Evolutionary conservation across 2,113 vertebrate species (phyloP), one percentile per base, ranked within the genome.

Genomic region (Chamaea fasciata): DNA sequence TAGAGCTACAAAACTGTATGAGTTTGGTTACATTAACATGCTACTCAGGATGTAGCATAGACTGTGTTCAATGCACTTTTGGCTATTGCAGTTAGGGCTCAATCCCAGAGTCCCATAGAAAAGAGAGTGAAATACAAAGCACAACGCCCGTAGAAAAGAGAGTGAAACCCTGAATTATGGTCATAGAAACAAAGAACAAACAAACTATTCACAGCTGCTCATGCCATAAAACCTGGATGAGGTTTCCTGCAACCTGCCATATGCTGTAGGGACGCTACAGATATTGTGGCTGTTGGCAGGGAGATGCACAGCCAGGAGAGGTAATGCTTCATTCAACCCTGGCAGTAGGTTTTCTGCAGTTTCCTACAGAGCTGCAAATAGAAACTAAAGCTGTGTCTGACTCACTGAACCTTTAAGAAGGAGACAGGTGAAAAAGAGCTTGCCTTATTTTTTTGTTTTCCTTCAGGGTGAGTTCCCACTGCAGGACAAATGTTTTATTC

Each of bases 351-450:
- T 94, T 95, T 79, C 82, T 90, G 68, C 57, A 90, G 63, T 76
- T 93, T 92, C 94, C 76, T 86, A 41, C 56, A 85, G 90, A 92
- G 79, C 71, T 83, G 71, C 83, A 89, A 94, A 89, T 47, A 92
- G 76, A 90, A 87, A 63, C 27, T 42, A 60, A 93, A 55, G 35
- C 35, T 83, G 16, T 65, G 26, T 55, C 63, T 87, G 83, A 70
- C 35, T 92, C 73, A 46, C 23, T 70, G 76, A 87, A 89, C 68
- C 27, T 80, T 77, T 68, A 74, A 67, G 87, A 82, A 87, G 55
- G 35, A 83, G 85, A 41, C 16, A 79, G 71, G 79, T 90, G 55
- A 80, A 85, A 95, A 83, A 90, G 18, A 65, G 8, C 26, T 50
- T 30, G 18, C 5, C 5, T 10, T 13, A 28, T 37, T 17, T 26